Evolutionary conservation across 2,113 vertebrate species (phyloP).

Genomic region (Sitta europaea): DNA sequence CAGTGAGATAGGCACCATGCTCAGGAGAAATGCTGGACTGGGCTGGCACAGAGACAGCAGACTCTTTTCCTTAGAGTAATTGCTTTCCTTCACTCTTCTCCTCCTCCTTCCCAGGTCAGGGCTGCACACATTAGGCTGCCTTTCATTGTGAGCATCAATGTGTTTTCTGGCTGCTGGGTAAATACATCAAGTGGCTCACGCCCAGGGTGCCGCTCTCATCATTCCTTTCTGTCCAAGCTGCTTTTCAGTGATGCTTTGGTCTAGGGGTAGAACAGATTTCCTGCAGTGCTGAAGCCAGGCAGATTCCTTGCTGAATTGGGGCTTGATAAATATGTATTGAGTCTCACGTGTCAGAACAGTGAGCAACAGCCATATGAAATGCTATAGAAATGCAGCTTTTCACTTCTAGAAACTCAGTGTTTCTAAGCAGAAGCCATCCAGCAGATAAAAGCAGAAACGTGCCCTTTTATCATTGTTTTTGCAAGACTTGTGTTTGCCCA

Average conservation of each 20-base stretch:
- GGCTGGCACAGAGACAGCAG: not conserved
- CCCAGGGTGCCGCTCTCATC: not conserved
- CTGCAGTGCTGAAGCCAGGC: not conserved
- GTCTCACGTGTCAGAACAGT: not conserved
- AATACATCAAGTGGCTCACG: not conserved
- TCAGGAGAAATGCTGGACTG: not conserved
- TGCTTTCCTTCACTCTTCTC: not conserved
- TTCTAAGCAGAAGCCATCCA: not conserved
- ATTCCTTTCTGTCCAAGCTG: not conserved
- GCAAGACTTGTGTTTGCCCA: slow-evolving; percentile 37
- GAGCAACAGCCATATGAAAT: not conserved
- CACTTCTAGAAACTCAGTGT: not conserved
- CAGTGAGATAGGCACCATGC: rapidly evolving
- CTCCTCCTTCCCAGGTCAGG: not conserved
- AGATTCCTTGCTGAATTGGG: not conserved
- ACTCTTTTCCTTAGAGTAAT: not conserved
- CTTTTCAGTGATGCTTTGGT: not conserved
- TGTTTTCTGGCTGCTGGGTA: not conserved
- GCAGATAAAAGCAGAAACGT: not conserved
- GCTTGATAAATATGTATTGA: not conserved
- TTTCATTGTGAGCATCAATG: not conserved
- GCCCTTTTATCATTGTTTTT: slow-evolving; percentile 3
- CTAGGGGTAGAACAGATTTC: slow-evolving; percentile 12
- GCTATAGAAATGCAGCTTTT: not conserved
- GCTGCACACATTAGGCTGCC: not conserved